Percentiles rank a stretch among this genome's conserved stretches.
These are phyloP conservation scores for Pocillopora verrucosa DNA, from an alignment of 64 coral and sea anemone genomes.

Conservation along the genomic window DNA sequence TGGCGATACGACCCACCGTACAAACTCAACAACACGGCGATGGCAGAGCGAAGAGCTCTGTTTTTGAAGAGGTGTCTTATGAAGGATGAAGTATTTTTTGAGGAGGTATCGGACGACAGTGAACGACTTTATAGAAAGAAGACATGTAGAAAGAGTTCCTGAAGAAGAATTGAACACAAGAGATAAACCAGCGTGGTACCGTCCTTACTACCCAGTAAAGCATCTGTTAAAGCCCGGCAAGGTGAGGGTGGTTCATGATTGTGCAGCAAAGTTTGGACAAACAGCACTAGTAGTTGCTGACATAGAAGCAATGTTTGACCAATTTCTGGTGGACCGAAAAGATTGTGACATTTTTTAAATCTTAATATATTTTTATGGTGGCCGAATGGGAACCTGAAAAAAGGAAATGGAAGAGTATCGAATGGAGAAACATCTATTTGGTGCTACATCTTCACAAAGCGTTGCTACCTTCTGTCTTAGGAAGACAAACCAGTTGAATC, in stretches of 20 bases:
- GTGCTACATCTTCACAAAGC: constrained; percentile 40
- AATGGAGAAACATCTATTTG: constrained; percentile 16
- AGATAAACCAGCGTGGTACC: constrained; percentile 23
- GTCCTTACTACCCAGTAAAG: constrained; percentile 29
- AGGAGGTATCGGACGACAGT: too few relatives aligned
- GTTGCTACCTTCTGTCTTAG: constrained; percentile 1
- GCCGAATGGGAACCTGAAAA: not conserved
- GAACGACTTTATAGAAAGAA: too few relatives aligned
- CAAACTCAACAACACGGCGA: not conserved
- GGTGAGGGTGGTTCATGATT: constrained; percentile 43
- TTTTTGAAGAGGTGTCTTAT: constrained; percentile 37
- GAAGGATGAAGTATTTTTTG: constrained; percentile 10
- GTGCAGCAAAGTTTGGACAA: constrained; percentile 29
- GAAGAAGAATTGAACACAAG: constrained; percentile 1
- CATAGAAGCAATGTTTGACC: constrained; percentile 48
- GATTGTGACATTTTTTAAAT: not conserved
- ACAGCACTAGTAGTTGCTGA: constrained; percentile 15
- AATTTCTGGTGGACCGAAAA: not conserved
- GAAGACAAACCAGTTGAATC: not conserved
- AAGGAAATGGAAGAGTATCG: constrained; percentile 9
- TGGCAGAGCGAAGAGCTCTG: constrained; percentile 41
- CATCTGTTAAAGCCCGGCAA: constrained; percentile 45
- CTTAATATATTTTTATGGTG: constrained; percentile 26
- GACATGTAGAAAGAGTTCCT: constrained; percentile 14
- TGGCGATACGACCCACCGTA: constrained; percentile 35